Base-by-base conservation (phyloP, 2,797 vertebrate species). In the Scyliorhinus canicula region DNA sequence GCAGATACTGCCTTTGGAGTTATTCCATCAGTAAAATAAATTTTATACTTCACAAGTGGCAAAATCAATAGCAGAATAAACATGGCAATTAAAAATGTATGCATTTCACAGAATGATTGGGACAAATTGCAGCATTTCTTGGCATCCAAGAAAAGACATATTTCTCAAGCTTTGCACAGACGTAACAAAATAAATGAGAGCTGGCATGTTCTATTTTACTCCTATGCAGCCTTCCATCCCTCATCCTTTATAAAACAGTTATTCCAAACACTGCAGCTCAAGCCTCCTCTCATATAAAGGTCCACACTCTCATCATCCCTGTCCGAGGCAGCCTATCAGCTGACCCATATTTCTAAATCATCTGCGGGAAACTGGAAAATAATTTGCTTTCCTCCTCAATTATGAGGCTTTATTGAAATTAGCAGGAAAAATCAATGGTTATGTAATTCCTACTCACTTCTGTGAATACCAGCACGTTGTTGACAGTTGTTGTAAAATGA, bases 391-490 rank as follows among this genome's bases (percentile, higher is more conserved):
- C 21, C 3, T 91, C 60, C 16, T 60, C 55, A 40, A 65, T 63
- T 95, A 95, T 16, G 95, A 95, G 0, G 95, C n/a, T 93, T n/a
- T 57, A 35, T 55, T 79, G 63, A 67, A 82, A 9, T 4, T 24
- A 57, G 96, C 57, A 95, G 31, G 1, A 95, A 7, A 35, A 82
- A 0, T 21, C 71, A 67, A 71, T 28, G 28, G 7, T 28, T 35
- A 35, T 93, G 47, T 65, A 74, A 74, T 55, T 74, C 28, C 95
- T 95, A 97, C 96, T 96, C 95, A 99, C 99, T 98, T 98, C 98
- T 16, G 99, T 99, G 95, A 99, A 99, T 95, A 99, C 97, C 82
- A 98, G 95, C 95, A 99, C 97, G 96, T 96, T 98, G 96, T 98
- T 99, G 3, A 74, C 40, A 52, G 97, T 96, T 0, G 96, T 97